Percentiles rank a stretch among this genome's conserved stretches.
phyloP scores from a whole-genome alignment of 2,113 vertebrate species.

The Varanus salvator region DNA sequence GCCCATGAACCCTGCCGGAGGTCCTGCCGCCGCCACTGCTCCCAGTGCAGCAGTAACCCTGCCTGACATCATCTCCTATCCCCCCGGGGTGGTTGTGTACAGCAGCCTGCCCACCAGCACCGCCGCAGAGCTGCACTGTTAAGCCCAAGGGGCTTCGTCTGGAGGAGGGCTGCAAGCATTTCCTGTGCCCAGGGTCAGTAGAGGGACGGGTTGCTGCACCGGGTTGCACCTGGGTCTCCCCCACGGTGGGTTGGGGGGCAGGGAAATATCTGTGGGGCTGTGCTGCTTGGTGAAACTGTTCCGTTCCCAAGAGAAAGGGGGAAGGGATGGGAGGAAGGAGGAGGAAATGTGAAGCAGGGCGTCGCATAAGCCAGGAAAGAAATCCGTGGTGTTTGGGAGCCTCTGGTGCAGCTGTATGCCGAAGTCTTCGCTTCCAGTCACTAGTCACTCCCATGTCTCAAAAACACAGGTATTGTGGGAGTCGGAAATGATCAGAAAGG shows the following conservation, averaged over 20 bases:
- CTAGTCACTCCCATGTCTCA: not conserved
- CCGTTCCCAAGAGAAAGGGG: not conserved
- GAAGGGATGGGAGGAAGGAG: too few relatives aligned
- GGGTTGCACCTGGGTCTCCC: not conserved
- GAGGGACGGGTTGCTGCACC: not conserved
- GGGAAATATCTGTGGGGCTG: not conserved
- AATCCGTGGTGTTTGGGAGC: not conserved
- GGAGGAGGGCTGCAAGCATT: not conserved
- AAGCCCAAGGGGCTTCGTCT: not conserved
- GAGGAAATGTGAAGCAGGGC: too few relatives aligned
- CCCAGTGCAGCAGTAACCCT: constrained; percentile 3
- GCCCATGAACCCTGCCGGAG: constrained; percentile 46
- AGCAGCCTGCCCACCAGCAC: constrained; percentile 79
- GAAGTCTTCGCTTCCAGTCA: not conserved
- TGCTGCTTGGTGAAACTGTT: not conserved
- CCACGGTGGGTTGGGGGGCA: not conserved
- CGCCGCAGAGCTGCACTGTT: constrained; percentile 70
- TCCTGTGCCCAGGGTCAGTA: not conserved
- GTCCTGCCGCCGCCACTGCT: constrained; percentile 4
- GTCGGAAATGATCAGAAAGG: not conserved
- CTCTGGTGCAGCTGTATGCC: not conserved
- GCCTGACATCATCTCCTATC: constrained; percentile 82
- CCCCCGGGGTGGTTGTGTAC: constrained; percentile 86
- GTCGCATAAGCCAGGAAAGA: not conserved
- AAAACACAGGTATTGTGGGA: too few relatives aligned